phyloP scores from a whole-genome alignment of 2,888 invertebrate species.

The Nysson spinosus region DNA sequence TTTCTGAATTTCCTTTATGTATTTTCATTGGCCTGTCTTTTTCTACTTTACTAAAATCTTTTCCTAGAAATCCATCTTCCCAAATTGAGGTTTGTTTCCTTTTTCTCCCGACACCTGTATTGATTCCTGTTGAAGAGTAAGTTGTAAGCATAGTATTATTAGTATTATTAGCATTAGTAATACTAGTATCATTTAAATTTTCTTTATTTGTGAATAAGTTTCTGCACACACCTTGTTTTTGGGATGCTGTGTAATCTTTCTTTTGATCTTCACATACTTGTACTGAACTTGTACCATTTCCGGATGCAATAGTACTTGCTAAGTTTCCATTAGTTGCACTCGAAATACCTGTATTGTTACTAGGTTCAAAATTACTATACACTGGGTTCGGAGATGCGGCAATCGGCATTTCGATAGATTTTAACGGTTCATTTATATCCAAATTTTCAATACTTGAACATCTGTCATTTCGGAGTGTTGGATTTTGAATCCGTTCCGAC shows the following conservation, averaged over 20 bases:
- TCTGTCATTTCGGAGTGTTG: conserved; percentile 4
- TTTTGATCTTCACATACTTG: background rate
- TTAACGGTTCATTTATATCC: background rate
- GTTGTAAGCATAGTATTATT: no score
- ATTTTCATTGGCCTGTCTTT: background rate
- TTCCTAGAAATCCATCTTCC: conserved; percentile 1
- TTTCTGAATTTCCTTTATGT: conserved; percentile 8
- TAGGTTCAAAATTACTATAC: no score
- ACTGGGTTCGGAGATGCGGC: no score
- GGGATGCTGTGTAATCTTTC: background rate
- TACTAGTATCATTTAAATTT: background rate
- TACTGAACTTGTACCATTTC: conserved; percentile 7
- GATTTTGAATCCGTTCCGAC: background rate
- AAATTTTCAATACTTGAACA: conserved; percentile 1
- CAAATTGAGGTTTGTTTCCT: conserved; percentile 1
- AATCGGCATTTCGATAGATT: background rate
- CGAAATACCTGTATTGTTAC: background rate
- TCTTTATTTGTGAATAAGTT: no score
- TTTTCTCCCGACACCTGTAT: background rate
- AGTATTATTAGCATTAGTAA: no score
- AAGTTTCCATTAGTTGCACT: background rate
- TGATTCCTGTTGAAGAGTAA: background rate
- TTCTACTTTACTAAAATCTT: background rate
- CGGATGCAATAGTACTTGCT: background rate
- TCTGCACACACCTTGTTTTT: no score